Percentiles rank a stretch among this genome's conserved stretches.
phyloP scores from a whole-genome alignment of 2,888 invertebrate genomes.

The Nomada ferruginata region DNA sequence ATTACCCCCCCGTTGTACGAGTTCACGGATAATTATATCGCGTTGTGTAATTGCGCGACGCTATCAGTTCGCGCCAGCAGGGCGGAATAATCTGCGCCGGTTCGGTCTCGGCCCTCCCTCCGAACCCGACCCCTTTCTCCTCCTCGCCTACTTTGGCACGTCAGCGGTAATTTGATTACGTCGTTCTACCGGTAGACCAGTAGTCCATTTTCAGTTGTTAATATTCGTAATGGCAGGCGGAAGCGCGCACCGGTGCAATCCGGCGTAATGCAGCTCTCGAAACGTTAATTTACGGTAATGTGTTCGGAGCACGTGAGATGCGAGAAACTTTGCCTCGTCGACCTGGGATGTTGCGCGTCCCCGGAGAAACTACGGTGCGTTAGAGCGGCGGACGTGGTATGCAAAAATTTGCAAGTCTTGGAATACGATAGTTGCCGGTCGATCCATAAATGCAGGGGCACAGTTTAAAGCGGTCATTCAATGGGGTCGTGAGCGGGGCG shows the following conservation, averaged over 20 bases:
- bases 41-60: conserved; percentile 45
- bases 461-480: conserved; percentile 17
- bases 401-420: conserved; percentile 32
- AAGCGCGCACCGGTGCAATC: conserved; percentile 26
- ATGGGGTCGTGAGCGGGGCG: conserved; percentile 16
- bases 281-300: conserved; percentile 57
- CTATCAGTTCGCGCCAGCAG: conserved; percentile 36
- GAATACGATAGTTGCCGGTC: conserved; percentile 34
- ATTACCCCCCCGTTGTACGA: conserved; percentile 32
- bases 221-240: conserved; percentile 55
- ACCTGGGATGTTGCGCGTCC: background rate
- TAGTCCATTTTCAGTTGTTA: conserved; percentile 57
- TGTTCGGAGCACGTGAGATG: conserved; percentile 42
- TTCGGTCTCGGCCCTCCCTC: background rate
- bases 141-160: conserved; percentile 48
- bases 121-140: background rate
- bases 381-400: background rate
- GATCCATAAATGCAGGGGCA: conserved; percentile 19
- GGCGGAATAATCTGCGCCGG: conserved; percentile 28
- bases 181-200: conserved; percentile 39
- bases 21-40: conserved; percentile 44
- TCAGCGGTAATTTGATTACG: conserved; percentile 58
- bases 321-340: conserved; percentile 4
- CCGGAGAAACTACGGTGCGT: background rate
- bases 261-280: conserved; percentile 50